These are phyloP conservation scores for Etheostoma spectabile DNA, from an alignment of 2,113 vertebrate genomes.

Conservation along the genomic window DNA sequence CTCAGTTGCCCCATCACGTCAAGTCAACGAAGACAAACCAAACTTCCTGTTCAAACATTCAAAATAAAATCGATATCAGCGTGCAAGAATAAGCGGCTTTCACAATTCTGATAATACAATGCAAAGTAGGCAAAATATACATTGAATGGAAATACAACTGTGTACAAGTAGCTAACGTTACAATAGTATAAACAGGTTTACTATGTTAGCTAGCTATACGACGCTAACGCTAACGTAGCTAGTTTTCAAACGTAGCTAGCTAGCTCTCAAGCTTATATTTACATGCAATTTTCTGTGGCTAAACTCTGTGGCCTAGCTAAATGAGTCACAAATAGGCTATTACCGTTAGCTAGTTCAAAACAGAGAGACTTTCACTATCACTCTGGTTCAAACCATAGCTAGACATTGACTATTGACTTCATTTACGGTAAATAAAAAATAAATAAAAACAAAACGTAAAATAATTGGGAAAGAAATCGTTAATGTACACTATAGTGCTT, in stretches of 20 bases:
- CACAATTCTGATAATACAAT: background rate
- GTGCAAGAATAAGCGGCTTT: background rate
- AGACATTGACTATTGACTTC: too few species aligned
- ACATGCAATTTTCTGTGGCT: too few species aligned
- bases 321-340: too few species aligned
- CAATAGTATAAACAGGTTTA: background rate
- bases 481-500: too few species aligned
- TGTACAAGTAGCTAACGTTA: background rate
- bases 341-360: too few species aligned
- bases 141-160: background rate
- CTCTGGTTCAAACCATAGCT: too few species aligned
- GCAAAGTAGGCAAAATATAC: background rate
- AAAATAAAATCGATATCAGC: slow-evolving; percentile 21
- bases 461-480: too few species aligned
- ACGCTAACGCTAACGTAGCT: too few species aligned
- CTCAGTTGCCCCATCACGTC: background rate
- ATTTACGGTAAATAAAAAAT: background rate
- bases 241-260: too few species aligned
- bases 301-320: too few species aligned
- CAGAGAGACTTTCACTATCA: too few species aligned
- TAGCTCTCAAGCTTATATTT: background rate
- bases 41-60: slow-evolving; percentile 46
- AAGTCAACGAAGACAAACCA: background rate
- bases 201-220: too few species aligned
- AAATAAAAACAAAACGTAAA: background rate